phyloP scores from a whole-genome alignment of 2,113 vertebrate genomes.

The Naja naja region DNA sequence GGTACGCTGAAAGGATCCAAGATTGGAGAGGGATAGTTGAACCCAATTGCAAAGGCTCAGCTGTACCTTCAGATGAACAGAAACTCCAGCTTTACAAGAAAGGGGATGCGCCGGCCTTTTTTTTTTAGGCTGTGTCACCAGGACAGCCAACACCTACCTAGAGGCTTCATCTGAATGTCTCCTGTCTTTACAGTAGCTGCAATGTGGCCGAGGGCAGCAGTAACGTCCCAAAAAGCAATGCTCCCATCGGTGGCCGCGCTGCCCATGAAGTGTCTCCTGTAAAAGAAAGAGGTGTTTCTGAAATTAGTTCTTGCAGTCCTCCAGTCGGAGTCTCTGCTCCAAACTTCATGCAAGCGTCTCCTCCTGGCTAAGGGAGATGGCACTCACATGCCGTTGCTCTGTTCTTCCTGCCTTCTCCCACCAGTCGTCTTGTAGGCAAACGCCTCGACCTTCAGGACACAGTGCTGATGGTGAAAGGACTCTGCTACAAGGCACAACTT shows the following conservation, averaged over 20 bases:
- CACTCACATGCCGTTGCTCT: too few species aligned
- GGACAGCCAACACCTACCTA: constrained; percentile 49
- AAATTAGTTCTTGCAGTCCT: not conserved
- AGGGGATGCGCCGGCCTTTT: not conserved
- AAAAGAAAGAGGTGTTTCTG: not conserved
- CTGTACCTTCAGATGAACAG: not conserved
- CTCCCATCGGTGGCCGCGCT: constrained; percentile 88
- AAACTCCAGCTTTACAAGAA: rapidly evolving
- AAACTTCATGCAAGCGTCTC: not conserved
- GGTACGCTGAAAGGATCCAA: rapidly evolving
- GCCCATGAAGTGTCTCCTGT: constrained; percentile 80
- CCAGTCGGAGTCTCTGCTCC: not conserved
- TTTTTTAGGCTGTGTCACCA: not conserved
- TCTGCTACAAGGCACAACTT: constrained; percentile 82
- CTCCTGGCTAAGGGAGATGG: not conserved
- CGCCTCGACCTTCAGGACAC: constrained; percentile 85
- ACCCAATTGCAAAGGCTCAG: not conserved
- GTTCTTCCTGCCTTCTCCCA: constrained; percentile 71
- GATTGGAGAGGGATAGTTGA: not conserved
- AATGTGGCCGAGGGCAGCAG: not conserved
- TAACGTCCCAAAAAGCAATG: constrained; percentile 87
- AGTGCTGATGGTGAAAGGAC: constrained; percentile 87
- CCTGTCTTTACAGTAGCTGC: not conserved
- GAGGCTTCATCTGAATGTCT: constrained; percentile 26
- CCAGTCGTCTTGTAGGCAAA: constrained; percentile 58